These are phyloP conservation scores for Polyergus mexicanus DNA, from an alignment of 1,140 invertebrate species.

Conservation along the genomic window DNA sequence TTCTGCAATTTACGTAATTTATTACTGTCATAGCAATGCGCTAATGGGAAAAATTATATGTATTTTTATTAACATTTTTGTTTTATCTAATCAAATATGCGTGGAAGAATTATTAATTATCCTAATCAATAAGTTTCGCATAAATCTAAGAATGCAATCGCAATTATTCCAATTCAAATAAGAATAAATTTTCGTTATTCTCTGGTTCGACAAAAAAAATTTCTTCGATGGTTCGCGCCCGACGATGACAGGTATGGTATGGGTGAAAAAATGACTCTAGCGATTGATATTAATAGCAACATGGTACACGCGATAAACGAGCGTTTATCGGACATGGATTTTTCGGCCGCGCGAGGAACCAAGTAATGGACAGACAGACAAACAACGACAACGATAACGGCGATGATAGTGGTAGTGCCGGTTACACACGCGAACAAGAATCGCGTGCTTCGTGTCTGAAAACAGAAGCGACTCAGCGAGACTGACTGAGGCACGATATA, in stretches of 20 bases:
- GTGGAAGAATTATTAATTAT: not conserved
- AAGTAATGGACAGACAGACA: slow-evolving; percentile 39
- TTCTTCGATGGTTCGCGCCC: slow-evolving; percentile 43
- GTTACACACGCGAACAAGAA: slow-evolving; percentile 80
- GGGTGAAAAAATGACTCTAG: slow-evolving; percentile 36
- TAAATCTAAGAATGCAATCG: not conserved
- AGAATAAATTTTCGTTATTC: slow-evolving; percentile 8
- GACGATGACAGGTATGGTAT: slow-evolving; percentile 51
- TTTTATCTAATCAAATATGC: not conserved
- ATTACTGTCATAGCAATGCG: too few relatives aligned
- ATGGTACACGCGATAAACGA: slow-evolving; percentile 65
- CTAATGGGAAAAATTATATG: not conserved
- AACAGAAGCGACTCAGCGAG: slow-evolving; percentile 83
- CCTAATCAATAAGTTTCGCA: not conserved
- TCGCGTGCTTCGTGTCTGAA: slow-evolving; percentile 82
- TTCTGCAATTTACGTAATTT: slow-evolving; percentile 10
- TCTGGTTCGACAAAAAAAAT: slow-evolving; percentile 68
- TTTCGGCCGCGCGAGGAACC: slow-evolving; percentile 53
- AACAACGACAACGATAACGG: slow-evolving; percentile 56
- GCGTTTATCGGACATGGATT: slow-evolving; percentile 64
- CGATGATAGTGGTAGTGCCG: slow-evolving; percentile 69
- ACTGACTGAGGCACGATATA: slow-evolving; percentile 75
- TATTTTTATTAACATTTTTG: not conserved
- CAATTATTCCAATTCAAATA: not conserved
- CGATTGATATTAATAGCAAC: slow-evolving; percentile 70